These are phyloP conservation scores for Carcina quercana DNA, from an alignment of 2,888 invertebrate genomes.

Conservation along the genomic window DNA sequence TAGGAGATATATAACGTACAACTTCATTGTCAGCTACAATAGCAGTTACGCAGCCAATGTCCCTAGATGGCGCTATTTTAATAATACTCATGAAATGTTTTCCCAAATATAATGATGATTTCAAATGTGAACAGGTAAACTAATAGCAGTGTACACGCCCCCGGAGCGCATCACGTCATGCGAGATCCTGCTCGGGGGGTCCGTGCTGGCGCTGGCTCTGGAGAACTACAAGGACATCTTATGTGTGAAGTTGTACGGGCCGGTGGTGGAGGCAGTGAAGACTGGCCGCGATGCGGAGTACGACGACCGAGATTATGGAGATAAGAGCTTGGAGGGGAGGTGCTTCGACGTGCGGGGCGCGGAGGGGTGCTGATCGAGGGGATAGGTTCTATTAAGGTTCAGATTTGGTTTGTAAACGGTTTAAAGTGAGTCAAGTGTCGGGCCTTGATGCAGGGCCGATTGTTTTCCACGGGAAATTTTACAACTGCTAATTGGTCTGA, in stretches of 20 bases:
- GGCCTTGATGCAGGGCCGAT: too few species aligned
- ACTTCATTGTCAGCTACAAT: too few species aligned
- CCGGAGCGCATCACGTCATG: slow-evolving; percentile 83
- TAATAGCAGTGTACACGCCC: slow-evolving; percentile 87
- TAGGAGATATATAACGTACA: too few species aligned
- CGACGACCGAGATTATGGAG: slow-evolving; percentile 66
- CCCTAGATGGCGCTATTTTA: background rate
- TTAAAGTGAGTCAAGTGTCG: too few species aligned
- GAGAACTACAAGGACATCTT: slow-evolving; percentile 78
- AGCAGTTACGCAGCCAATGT: too few species aligned
- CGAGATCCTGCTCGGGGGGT: slow-evolving; percentile 84
- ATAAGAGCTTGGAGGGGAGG: slow-evolving; percentile 38
- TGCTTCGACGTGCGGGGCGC: slow-evolving; percentile 71
- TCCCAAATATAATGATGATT: background rate
- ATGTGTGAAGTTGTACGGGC: slow-evolving; percentile 75
- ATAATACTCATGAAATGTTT: background rate
- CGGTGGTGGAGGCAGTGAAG: slow-evolving; percentile 44
- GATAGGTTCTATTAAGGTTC: too few species aligned
- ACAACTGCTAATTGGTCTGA: too few species aligned
- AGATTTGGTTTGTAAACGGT: too few species aligned
- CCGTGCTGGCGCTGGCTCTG: slow-evolving; percentile 79
- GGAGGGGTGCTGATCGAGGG: slow-evolving; percentile 48
- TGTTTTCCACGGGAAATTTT: too few species aligned
- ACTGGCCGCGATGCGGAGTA: slow-evolving; percentile 63
- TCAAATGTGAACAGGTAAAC: slow-evolving; percentile 81